Evolutionary conservation across 30 jellyfish, hydroid and myxozoan genomes (phyloP).

Genomic region (Cassiopea xamachana): DNA sequence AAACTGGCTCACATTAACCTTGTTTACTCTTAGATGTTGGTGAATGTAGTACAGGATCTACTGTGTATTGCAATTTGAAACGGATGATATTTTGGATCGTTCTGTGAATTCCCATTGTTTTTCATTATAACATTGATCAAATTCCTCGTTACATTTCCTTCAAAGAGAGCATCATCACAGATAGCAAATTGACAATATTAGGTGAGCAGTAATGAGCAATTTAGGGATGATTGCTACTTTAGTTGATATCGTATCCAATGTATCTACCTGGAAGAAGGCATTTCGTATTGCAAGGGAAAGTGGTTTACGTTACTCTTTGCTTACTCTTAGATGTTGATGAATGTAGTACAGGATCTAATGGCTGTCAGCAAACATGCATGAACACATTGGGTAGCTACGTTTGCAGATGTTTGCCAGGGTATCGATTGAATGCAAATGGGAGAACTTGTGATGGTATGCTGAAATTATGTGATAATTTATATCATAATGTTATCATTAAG

Average conservation of each 20-base stretch:
- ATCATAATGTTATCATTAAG: too few species aligned
- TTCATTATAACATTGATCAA: too few species aligned
- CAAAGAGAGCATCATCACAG: too few species aligned
- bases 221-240: not conserved
- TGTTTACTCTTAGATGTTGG: too few species aligned
- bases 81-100: too few species aligned
- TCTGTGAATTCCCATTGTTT: too few species aligned
- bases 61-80: too few species aligned
- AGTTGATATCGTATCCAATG: not conserved
- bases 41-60: too few species aligned
- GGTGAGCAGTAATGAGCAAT: not conserved
- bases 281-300: too few species aligned
- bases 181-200: too few species aligned
- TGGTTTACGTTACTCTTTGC: not conserved
- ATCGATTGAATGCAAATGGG: conserved; percentile 51
- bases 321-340: conserved; percentile 66
- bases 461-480: not conserved
- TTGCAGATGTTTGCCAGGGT: conserved; percentile 67
- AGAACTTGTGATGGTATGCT: conserved; percentile 64
- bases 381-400: conserved; percentile 66
- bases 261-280: not conserved
- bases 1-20: too few species aligned
- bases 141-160: too few species aligned
- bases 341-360: conserved; percentile 40
- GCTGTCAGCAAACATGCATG: conserved; percentile 72